Evolutionary conservation across 92 coral and sea anemone genomes (phyloP).

Genomic region (Chrysogorgia sp.): DNA sequence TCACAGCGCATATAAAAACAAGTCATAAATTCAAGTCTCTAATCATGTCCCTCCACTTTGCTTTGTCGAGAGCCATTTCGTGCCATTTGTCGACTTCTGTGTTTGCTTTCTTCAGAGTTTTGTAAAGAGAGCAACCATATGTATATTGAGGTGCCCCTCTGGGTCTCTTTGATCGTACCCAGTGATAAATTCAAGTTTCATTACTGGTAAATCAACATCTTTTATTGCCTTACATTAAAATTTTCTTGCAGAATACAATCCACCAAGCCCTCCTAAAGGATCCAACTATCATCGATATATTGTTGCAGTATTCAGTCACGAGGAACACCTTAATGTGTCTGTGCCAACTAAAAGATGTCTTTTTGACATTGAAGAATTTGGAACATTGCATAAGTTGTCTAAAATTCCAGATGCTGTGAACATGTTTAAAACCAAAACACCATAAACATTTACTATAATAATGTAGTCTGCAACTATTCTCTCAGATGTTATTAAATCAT

Average conservation of each 20-base stretch:
- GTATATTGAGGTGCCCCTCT: too few species aligned
- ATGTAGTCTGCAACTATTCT: too few species aligned
- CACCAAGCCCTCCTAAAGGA: constrained; percentile 69
- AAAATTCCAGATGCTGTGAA: constrained; percentile 46
- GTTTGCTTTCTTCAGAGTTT: too few species aligned
- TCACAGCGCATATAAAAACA: too few species aligned
- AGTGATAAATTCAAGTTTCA: neutral
- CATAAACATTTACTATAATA: neutral
- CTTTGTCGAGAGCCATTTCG: too few species aligned
- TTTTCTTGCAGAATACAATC: constrained; percentile 64
- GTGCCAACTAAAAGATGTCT: constrained; percentile 44
- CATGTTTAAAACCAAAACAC: constrained; percentile 64
- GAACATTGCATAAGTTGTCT: neutral
- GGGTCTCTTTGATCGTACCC: too few species aligned
- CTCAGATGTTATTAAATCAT: too few species aligned
- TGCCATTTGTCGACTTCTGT: too few species aligned
- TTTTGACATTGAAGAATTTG: constrained; percentile 58
- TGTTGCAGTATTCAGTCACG: constrained; percentile 57
- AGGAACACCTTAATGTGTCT: neutral
- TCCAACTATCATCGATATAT: constrained; percentile 67
- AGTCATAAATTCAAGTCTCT: too few species aligned
- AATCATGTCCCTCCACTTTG: too few species aligned
- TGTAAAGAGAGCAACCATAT: neutral
- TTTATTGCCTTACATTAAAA: too few species aligned
- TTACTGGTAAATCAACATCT: neutral